phyloP scores from a whole-genome alignment of 2,113 vertebrate species.

The Nansenia antarctica region DNA sequence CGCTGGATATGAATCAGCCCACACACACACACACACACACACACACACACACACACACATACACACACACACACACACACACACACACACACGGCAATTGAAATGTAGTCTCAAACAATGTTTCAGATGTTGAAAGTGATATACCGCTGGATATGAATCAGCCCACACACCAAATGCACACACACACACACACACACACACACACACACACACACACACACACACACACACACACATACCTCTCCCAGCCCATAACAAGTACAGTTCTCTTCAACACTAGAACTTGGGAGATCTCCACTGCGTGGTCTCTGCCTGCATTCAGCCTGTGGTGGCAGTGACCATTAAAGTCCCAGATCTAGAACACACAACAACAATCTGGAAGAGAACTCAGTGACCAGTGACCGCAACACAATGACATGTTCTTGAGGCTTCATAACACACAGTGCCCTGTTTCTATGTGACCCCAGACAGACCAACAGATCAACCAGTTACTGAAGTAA shows the following conservation, averaged over 20 bases:
- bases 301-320: constrained; percentile 60
- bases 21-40: neutral
- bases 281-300: constrained; percentile 71
- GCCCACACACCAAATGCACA: neutral
- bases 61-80: neutral
- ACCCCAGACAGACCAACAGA: too few species aligned
- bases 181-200: neutral
- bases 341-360: constrained; percentile 82
- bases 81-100: neutral
- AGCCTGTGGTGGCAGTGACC: constrained; percentile 76
- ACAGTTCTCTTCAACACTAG: constrained; percentile 70
- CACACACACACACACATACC: constrained; percentile 25
- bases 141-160: too few species aligned
- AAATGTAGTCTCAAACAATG: neutral
- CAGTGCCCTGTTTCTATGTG: too few species aligned
- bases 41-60: neutral
- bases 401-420: too few species aligned
- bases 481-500: too few species aligned
- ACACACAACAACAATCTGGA: constrained; percentile 43
- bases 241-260: constrained; percentile 70
- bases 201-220: neutral
- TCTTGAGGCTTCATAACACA: too few species aligned
- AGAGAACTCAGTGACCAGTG: too few species aligned
- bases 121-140: too few species aligned
- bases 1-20: too few species aligned